Percentiles rank a stretch among this genome's conserved stretches.
Conservation (phyloP, 2,113 vertebrate species). For the Acanthochromis polyacanthus region DNA sequence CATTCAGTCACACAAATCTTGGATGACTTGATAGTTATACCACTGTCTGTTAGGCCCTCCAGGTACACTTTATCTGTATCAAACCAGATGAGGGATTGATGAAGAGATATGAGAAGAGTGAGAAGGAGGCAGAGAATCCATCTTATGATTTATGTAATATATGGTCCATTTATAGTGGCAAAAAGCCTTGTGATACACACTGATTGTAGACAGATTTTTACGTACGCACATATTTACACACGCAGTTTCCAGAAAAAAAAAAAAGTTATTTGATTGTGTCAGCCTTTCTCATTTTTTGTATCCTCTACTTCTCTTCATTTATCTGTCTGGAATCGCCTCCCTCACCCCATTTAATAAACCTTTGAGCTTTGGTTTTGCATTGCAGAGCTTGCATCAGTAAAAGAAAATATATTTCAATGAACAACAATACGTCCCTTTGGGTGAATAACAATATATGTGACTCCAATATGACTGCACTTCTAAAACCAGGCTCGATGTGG, state of each 20-base stretch:
- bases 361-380: constrained; percentile 49
- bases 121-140: constrained; percentile 39
- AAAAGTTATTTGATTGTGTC: constrained; percentile 46
- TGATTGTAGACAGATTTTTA: constrained; percentile 22
- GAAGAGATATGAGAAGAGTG: constrained; percentile 43
- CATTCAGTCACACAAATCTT: constrained; percentile 24
- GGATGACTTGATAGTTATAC: constrained; percentile 20
- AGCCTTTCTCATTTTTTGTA: constrained; percentile 42
- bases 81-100: constrained; percentile 40
- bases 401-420: constrained; percentile 42
- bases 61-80: constrained; percentile 48
- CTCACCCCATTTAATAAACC: constrained; percentile 40
- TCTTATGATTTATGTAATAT: constrained; percentile 48
- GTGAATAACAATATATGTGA: constrained; percentile 45
- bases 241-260: constrained; percentile 27
- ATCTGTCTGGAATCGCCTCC: constrained; percentile 59
- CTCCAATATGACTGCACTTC: constrained; percentile 9
- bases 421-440: constrained; percentile 48
- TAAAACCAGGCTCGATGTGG: constrained; percentile 11
- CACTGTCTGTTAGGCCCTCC: constrained; percentile 21
- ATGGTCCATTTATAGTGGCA: constrained; percentile 53
- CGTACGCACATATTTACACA: background rate
- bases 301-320: constrained; percentile 51
- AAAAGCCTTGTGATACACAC: constrained; percentile 42
- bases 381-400: constrained; percentile 24